Conservation (phyloP, 2,113 vertebrate genomes). For the Triplophysa siluroides region DNA sequence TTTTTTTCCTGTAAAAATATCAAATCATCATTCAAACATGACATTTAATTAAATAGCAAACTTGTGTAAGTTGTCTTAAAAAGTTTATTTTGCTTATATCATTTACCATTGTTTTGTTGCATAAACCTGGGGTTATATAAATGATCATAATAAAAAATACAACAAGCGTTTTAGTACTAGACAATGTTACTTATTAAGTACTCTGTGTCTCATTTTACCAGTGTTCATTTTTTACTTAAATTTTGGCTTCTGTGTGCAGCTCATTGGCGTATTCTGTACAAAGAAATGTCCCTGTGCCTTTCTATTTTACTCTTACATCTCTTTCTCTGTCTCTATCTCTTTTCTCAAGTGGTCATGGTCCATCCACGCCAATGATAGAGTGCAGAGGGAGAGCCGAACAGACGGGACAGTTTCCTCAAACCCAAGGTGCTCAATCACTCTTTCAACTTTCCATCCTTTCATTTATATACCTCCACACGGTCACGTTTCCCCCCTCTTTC, state of each 20-base stretch:
- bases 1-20: too few species aligned
- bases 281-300: neutral
- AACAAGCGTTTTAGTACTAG: too few species aligned
- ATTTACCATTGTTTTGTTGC: too few species aligned
- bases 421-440: slow-evolving; percentile 75
- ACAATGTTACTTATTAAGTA: too few species aligned
- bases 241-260: neutral
- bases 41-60: too few species aligned
- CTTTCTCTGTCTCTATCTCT: slow-evolving; percentile 5
- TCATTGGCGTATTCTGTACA: neutral
- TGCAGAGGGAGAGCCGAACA: slow-evolving; percentile 66
- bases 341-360: slow-evolving; percentile 64
- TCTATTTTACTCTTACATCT: neutral
- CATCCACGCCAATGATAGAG: slow-evolving; percentile 72
- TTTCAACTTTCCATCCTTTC: slow-evolving; percentile 54
- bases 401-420: slow-evolving; percentile 70
- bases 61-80: too few species aligned
- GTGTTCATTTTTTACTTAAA: neutral
- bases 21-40: too few species aligned
- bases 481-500: slow-evolving; percentile 46
- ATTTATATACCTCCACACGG: slow-evolving; percentile 57
- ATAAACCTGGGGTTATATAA: too few species aligned
- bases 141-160: too few species aligned
- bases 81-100: too few species aligned
- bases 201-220: too few species aligned